Evolutionary conservation across 2,113 vertebrate genomes (phyloP).

Genomic region (Hiodon tergisus): DNA sequence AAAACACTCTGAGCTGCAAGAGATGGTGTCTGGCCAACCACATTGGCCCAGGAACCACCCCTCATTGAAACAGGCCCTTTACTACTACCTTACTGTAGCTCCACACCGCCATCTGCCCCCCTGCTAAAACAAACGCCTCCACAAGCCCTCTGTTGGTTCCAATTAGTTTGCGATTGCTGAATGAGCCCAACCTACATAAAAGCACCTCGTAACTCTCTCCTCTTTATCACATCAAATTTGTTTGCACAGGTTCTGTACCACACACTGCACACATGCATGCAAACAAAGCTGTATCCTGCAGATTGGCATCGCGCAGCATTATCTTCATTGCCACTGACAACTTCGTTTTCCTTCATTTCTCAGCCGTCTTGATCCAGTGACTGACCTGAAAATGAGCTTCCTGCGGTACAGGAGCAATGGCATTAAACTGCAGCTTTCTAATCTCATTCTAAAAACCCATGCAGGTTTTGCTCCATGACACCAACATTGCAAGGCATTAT

Average conservation of each 20-base stretch:
- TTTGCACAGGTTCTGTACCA: neutral
- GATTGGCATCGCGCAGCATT: neutral
- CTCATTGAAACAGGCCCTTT: neutral
- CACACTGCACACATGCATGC: neutral
- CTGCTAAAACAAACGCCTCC: neutral
- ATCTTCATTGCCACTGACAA: neutral
- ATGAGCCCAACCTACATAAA: neutral
- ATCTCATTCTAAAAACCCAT: neutral
- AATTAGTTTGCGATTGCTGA: neutral
- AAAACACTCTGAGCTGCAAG: slow-evolving; percentile 16
- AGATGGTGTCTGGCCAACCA: slow-evolving; percentile 1
- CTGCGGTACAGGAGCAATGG: no score
- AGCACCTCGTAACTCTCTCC: neutral
- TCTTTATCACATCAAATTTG: neutral
- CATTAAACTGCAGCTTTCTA: neutral
- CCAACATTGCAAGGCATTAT: neutral
- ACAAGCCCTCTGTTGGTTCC: neutral
- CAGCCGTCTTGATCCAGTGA: neutral
- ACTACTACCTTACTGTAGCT: neutral
- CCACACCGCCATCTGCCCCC: neutral
- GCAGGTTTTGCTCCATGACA: neutral
- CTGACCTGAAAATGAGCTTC: neutral
- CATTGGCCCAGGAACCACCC: neutral
- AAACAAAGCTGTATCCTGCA: neutral
- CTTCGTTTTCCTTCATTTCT: neutral